Evolutionary conservation across 2,888 invertebrate genomes (phyloP), one percentile per base, ranked within the genome.

Genomic region (Neoascia interrupta): DNA sequence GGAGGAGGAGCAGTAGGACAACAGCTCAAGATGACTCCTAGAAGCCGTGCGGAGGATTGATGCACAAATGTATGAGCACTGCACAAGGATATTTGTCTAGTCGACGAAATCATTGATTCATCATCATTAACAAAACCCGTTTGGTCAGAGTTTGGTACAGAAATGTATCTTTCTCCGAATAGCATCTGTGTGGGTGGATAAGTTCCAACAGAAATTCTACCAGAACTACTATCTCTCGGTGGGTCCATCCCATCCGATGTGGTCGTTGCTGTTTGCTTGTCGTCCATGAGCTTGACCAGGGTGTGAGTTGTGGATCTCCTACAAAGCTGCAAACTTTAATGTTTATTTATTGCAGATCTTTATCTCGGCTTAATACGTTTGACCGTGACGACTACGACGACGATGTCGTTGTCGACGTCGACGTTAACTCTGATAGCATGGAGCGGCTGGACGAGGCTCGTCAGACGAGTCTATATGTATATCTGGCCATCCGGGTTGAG

Each of bases 31-130:
- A 47, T 47, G 26, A 11, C 34, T 31, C 31, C 31, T 34, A 28
- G 49, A 58, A 26, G 37, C 53, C 6, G 6, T 36, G 69, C 36
- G 36, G 43, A 45, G 66, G 47, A 68, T 64, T 53, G 64, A 64
- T 56, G 66, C 37, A 34, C 34, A 31, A 36, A 43, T 34, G 51
- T 13, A 31, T 2, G 10, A 19, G 21, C 54, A 51, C 47, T 45
- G 72, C 66, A 79, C 19, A 15, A 68, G 79, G 73, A 79, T 79
- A 79, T 79, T 79, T 79, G 73, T 79, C 79, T 79, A 79, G 79
- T 79, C 79, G 73, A 79, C 79, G 56, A 68, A 79, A 56, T 79
- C 79, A 79, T 79, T 79, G 79, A 79, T 73, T 79, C 79, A 79
- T 79, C 79, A 79, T 79, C 79, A 79, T 79, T 73, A 79, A 68